phyloP scores from a whole-genome alignment of 2,888 invertebrate species.

The Chesias legatella region DNA sequence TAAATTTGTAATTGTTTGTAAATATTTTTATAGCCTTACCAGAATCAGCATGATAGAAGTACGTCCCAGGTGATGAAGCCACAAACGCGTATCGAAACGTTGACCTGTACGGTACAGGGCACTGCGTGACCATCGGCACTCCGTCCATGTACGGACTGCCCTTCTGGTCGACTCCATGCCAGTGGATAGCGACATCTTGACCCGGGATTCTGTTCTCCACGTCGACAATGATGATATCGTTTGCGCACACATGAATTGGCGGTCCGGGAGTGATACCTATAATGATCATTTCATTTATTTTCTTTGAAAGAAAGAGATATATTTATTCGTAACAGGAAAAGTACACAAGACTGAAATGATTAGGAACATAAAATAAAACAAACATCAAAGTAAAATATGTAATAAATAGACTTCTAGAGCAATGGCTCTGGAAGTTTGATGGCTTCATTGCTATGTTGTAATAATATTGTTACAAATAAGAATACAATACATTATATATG shows the following conservation, averaged over 20 bases:
- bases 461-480: too few species aligned
- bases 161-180: constrained; percentile 84
- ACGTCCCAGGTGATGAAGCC: constrained; percentile 84
- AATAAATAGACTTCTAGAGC: too few species aligned
- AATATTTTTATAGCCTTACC: too few species aligned
- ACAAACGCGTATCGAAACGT: constrained; percentile 86
- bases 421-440: too few species aligned
- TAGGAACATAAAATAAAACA: too few species aligned
- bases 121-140: constrained; percentile 88
- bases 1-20: too few species aligned
- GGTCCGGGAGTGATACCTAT: constrained; percentile 66
- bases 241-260: constrained; percentile 83
- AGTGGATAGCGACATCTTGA: constrained; percentile 86
- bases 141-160: constrained; percentile 88
- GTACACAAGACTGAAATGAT: too few species aligned
- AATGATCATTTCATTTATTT: background rate
- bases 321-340: too few species aligned
- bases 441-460: too few species aligned
- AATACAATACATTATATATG: too few species aligned
- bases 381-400: too few species aligned
- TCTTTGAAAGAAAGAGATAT: too few species aligned
- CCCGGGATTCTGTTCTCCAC: constrained; percentile 85
- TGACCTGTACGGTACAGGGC: constrained; percentile 84
- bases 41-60: constrained; percentile 86
- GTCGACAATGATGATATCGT: constrained; percentile 87